Evolutionary conservation across 2,797 vertebrate genomes (phyloP).

Genomic region (Danio jaintianensis): DNA sequence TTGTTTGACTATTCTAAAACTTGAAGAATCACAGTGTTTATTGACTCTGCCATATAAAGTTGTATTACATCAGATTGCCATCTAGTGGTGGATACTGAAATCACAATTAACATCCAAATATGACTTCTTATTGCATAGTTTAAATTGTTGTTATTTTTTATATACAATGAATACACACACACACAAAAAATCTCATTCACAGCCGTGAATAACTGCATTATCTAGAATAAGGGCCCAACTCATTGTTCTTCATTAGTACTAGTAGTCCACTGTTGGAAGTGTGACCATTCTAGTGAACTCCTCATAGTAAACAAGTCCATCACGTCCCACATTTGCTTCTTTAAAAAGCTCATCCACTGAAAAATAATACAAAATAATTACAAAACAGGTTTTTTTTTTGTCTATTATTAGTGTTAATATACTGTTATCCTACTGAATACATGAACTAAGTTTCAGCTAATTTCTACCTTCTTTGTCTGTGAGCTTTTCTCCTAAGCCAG

Average conservation of each 20-base stretch:
- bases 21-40: neutral
- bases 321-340: constrained; percentile 82
- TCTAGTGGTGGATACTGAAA: constrained; percentile 40
- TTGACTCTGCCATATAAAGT: neutral
- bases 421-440: neutral
- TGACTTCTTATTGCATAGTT: neutral
- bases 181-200: neutral
- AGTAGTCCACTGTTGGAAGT: constrained; percentile 84
- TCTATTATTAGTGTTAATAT: neutral
- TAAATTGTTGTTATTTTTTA: neutral
- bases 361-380: constrained; percentile 52
- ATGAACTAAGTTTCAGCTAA: neutral
- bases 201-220: constrained; percentile 15
- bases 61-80: constrained; percentile 12
- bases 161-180: constrained; percentile 19
- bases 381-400: neutral
- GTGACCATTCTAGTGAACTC: constrained; percentile 86
- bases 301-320: constrained; percentile 85
- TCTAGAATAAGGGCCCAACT: neutral
- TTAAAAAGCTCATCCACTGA: constrained; percentile 91
- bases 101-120: neutral
- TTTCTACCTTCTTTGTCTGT: constrained; percentile 88
- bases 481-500: constrained; percentile 89
- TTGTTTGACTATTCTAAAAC: neutral
- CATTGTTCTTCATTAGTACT: constrained; percentile 75